A percentile compares a stretch with the other conserved stretches of the same genome.
Evolutionary conservation across 2,797 vertebrate genomes (phyloP).

Genomic region (Myripristis murdjan): DNA sequence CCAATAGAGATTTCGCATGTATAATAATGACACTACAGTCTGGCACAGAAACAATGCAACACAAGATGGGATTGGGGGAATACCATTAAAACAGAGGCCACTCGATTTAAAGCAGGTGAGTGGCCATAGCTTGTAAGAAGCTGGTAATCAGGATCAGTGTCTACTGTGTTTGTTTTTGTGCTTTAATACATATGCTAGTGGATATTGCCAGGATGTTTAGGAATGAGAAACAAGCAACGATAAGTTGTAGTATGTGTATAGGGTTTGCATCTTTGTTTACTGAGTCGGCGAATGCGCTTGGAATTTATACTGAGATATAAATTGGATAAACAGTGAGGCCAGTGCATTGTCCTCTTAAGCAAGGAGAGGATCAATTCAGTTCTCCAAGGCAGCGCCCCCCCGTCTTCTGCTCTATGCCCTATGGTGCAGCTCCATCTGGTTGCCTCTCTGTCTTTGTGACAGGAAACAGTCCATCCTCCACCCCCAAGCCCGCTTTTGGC

Average conservation of each 20-base stretch:
- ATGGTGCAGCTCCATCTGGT: slow-evolving; percentile 74
- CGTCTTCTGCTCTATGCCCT: slow-evolving; percentile 54
- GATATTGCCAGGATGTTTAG: slow-evolving; percentile 45
- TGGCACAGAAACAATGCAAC: slow-evolving; percentile 69
- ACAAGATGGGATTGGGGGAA: slow-evolving; percentile 67
- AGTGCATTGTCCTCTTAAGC: slow-evolving; percentile 30
- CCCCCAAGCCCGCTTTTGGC: slow-evolving; percentile 63
- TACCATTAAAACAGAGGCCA: slow-evolving; percentile 58
- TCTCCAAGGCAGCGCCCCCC: no score
- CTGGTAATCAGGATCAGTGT: slow-evolving; percentile 70
- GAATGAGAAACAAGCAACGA: slow-evolving; percentile 37
- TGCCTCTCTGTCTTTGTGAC: slow-evolving; percentile 44
- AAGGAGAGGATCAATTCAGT: slow-evolving; percentile 50
- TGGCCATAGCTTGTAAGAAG: slow-evolving; percentile 70
- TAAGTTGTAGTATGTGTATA: slow-evolving; percentile 18
- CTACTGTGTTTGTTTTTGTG: slow-evolving; percentile 69
- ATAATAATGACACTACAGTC: slow-evolving; percentile 76
- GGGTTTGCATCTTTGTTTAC: background rate
- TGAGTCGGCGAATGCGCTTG: slow-evolving; percentile 26
- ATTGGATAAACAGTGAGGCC: slow-evolving; percentile 38
- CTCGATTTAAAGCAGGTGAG: slow-evolving; percentile 81
- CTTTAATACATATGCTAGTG: slow-evolving; percentile 61
- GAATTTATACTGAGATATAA: slow-evolving; percentile 26
- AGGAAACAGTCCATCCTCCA: slow-evolving; percentile 47
- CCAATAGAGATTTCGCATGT: slow-evolving; percentile 78